These are phyloP conservation scores for Cecropterus lyciades DNA, from an alignment of 1,140 invertebrate genomes.

Conservation along the genomic window DNA sequence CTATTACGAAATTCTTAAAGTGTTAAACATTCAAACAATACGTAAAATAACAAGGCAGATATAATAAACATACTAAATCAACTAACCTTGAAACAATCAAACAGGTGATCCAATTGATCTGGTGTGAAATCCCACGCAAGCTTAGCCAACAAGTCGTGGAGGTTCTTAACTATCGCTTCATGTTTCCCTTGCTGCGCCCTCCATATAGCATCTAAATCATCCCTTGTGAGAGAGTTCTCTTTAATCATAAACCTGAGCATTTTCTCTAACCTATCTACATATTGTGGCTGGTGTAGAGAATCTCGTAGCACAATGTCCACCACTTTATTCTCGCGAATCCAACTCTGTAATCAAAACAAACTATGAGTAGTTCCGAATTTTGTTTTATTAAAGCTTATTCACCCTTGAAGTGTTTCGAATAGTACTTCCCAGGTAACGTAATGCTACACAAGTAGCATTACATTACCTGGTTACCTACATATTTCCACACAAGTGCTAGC, in stretches of 20 bases:
- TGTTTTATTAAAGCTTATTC: neutral
- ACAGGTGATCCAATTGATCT: constrained; percentile 98
- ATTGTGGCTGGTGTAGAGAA: constrained; percentile 98
- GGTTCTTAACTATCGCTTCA: constrained; percentile 98
- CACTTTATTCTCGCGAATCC: constrained; percentile 98
- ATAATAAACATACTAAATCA: neutral
- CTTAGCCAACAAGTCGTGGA: constrained; percentile 98
- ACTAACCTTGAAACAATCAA: constrained; percentile 97
- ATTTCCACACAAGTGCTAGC: too few relatives aligned
- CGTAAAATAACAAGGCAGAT: neutral
- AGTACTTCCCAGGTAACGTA: too few relatives aligned
- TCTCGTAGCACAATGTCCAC: constrained; percentile 97
- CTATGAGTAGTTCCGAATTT: neutral
- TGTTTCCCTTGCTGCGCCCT: constrained; percentile 97
- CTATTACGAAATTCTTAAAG: neutral
- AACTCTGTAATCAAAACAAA: constrained; percentile 87
- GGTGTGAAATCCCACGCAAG: constrained; percentile 99
- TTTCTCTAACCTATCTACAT: constrained; percentile 99
- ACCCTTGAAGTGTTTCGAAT: too few relatives aligned
- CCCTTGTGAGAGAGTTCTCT: constrained; percentile 94
- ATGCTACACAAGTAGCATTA: too few relatives aligned
- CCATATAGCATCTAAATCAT: constrained; percentile 98
- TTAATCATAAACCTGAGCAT: constrained; percentile 98
- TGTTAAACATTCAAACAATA: neutral
- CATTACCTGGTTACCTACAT: too few relatives aligned